Percentiles rank a stretch among this genome's conserved stretches.
Evolutionary conservation across 2,797 vertebrate species (phyloP).

Genomic region (Rhynchonycteris naso): DNA sequence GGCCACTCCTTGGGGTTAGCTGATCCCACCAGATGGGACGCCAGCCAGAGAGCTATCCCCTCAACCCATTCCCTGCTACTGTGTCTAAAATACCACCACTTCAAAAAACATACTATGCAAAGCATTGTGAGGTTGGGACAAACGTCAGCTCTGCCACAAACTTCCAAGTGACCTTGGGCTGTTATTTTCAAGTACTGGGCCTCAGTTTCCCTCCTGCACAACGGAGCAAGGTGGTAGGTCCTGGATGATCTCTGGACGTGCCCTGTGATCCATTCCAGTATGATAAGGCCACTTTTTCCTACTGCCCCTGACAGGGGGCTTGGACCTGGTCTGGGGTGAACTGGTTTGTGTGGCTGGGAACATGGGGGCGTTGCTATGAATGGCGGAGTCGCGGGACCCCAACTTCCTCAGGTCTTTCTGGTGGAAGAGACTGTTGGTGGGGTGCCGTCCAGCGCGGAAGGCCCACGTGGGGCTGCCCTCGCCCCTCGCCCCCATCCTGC

Average conservation of each 20-base stretch:
- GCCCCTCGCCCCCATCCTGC: background rate
- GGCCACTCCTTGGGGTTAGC: background rate
- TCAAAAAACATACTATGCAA: background rate
- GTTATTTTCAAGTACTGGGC: background rate
- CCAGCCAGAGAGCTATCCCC: background rate
- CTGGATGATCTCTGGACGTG: background rate
- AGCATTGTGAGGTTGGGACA: background rate
- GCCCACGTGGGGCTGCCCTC: slow-evolving; percentile 27
- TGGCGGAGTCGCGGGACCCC: background rate
- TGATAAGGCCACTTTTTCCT: background rate
- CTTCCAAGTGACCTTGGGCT: slow-evolving; percentile 62
- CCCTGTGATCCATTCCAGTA: background rate
- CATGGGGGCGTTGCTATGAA: background rate
- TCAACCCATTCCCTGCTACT: background rate
- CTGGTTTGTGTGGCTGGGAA: background rate
- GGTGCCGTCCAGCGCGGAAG: background rate
- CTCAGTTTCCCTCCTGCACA: slow-evolving; percentile 57
- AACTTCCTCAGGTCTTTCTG: background rate
- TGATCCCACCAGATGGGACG: background rate
- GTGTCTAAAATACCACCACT: background rate
- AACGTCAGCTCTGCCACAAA: background rate
- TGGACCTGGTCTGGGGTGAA: background rate
- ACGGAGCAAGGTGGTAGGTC: background rate
- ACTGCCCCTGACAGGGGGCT: background rate
- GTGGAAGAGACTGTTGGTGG: background rate